Percentiles rank a stretch among this genome's conserved stretches.
Conservation (phyloP, 2,113 vertebrate species). For the Daphoenositta chrysoptera region DNA sequence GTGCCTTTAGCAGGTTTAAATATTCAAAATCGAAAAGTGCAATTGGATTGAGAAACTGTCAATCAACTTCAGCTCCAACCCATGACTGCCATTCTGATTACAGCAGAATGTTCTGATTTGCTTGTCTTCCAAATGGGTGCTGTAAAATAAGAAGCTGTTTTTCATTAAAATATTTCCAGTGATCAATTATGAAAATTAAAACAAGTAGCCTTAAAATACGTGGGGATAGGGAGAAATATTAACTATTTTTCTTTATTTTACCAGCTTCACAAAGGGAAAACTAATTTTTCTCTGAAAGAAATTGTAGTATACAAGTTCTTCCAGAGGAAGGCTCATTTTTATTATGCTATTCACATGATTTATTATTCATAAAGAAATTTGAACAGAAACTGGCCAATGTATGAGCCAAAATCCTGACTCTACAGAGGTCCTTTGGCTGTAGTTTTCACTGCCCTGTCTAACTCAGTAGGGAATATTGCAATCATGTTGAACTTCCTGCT, state of each 20-base stretch:
- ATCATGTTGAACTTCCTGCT: conserved; percentile 8
- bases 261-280: neutral
- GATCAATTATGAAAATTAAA: neutral
- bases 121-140: neutral
- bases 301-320: neutral
- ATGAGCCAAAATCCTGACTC: conserved; percentile 49
- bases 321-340: conserved; percentile 29
- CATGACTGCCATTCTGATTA: neutral
- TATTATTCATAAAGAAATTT: conserved; percentile 63
- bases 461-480: neutral
- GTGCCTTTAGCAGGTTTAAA: too few relatives aligned
- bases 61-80: too few relatives aligned
- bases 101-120: neutral
- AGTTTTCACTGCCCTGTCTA: conserved; percentile 30
- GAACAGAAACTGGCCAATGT: neutral
- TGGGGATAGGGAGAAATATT: neutral
- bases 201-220: neutral
- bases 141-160: neutral
- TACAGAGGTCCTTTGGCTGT: conserved; percentile 27
- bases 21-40: too few relatives aligned
- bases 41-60: too few relatives aligned
- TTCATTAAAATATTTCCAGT: neutral
- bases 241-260: conserved; percentile 28
- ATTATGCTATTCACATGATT: conserved; percentile 44
- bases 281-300: neutral